These are phyloP conservation scores for Eucera pruinosa DNA, from an alignment of 2,888 invertebrate genomes.

Conservation along the genomic window DNA sequence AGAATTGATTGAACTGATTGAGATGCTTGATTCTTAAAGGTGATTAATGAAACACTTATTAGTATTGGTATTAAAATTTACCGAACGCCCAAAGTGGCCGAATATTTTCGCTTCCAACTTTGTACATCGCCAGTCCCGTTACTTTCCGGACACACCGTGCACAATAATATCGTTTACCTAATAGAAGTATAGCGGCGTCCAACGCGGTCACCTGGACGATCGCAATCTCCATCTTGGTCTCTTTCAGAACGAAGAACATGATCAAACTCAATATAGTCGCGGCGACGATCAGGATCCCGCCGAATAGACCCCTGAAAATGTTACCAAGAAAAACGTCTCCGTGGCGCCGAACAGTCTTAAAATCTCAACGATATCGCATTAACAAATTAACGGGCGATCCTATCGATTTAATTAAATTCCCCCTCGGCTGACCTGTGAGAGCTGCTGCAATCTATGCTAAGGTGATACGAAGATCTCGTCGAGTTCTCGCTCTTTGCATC, in stretches of 20 bases:
- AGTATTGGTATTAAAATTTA: no score
- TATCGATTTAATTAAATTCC: conserved; percentile 49
- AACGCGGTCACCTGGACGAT: conserved; percentile 80
- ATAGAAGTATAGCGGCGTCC: conserved; percentile 77
- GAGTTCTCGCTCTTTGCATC: conserved; percentile 84
- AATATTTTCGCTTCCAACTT: no score
- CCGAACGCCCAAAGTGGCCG: no score
- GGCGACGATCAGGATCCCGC: conserved; percentile 91
- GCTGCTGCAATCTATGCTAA: conserved; percentile 91
- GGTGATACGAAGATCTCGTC: conserved; percentile 77
- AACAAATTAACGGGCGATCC: conserved; percentile 36
- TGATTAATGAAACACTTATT: no score
- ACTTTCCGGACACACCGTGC: no score
- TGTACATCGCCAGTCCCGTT: no score
- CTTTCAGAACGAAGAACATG: conserved; percentile 93
- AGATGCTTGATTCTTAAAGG: no score
- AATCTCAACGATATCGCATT: conserved; percentile 41
- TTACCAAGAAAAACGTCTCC: background rate
- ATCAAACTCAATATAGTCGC: conserved; percentile 94
- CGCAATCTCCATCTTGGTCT: conserved; percentile 82
- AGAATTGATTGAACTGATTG: no score
- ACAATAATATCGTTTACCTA: conserved; percentile 66
- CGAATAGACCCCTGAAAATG: conserved; percentile 87
- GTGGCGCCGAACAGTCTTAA: conserved; percentile 1
- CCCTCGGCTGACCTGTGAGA: conserved; percentile 87